Conservation (phyloP, 2,888 invertebrate species). For the Allacma fusca region DNA sequence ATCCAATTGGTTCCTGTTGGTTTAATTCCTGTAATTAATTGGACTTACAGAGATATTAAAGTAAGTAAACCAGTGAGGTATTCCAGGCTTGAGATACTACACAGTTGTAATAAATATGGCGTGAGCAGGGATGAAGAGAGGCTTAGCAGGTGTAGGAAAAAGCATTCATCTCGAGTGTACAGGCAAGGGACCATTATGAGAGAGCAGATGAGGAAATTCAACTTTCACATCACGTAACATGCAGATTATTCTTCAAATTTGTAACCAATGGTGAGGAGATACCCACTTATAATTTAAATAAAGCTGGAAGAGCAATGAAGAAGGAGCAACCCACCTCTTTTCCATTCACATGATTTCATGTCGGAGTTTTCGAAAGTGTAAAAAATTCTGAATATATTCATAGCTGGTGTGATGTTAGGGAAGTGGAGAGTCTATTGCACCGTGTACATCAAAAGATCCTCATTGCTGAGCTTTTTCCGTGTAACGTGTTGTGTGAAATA, state of each 20-base stretch:
- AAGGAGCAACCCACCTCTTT: too few species aligned
- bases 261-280: background rate
- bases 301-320: background rate
- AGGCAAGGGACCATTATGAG: too few species aligned
- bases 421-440: too few species aligned
- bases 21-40: background rate
- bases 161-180: background rate
- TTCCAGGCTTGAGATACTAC: too few species aligned
- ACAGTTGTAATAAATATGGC: too few species aligned
- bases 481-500: too few species aligned
- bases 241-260: slow-evolving; percentile 11
- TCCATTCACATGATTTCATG: too few species aligned
- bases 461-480: too few species aligned
- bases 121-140: too few species aligned
- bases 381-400: too few species aligned
- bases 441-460: background rate
- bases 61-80: background rate
- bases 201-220: background rate
- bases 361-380: too few species aligned
- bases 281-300: background rate
- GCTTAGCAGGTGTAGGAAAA: background rate
- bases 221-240: slow-evolving; percentile 23
- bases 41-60: background rate
- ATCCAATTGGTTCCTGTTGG: background rate
- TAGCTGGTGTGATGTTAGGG: too few species aligned